phyloP scores from a whole-genome alignment of 2,888 invertebrate genomes.

The Tetranychus piercei region DNA sequence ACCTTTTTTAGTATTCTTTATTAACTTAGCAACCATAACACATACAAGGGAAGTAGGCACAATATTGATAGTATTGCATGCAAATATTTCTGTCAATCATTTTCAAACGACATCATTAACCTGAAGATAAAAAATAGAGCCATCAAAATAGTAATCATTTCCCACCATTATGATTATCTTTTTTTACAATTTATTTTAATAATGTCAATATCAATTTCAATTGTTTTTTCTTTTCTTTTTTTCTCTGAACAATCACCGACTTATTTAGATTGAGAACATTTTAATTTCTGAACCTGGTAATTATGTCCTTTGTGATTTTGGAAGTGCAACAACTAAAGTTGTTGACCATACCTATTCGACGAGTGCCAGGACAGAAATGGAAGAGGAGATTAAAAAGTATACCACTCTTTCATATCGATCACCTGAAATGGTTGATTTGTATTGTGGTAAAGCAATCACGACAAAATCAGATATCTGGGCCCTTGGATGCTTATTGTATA shows the following conservation, averaged over 20 bases:
- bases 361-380: conserved; percentile 36
- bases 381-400: conserved; percentile 39
- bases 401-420: conserved; percentile 72
- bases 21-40: no score
- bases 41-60: no score
- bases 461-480: conserved; percentile 82
- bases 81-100: background rate
- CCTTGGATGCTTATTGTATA: conserved; percentile 66
- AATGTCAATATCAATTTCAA: background rate
- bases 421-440: conserved; percentile 85
- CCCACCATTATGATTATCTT: background rate
- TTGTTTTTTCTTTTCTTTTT: conserved; percentile 7
- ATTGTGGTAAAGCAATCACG: conserved; percentile 58
- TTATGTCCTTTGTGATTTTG: conserved; percentile 80
- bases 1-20: conserved; percentile 24
- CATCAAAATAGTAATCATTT: background rate
- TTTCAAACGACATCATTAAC: background rate
- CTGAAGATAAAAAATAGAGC: background rate
- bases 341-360: conserved; percentile 40
- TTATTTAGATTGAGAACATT: conserved; percentile 59
- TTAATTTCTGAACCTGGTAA: conserved; percentile 56
- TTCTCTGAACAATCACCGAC: conserved; percentile 21
- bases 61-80: background rate
- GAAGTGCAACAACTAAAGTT: conserved; percentile 54
- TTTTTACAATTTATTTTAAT: background rate